Evolutionary conservation across 2,888 invertebrate genomes (phyloP).

Genomic region (Xanthia togata): DNA sequence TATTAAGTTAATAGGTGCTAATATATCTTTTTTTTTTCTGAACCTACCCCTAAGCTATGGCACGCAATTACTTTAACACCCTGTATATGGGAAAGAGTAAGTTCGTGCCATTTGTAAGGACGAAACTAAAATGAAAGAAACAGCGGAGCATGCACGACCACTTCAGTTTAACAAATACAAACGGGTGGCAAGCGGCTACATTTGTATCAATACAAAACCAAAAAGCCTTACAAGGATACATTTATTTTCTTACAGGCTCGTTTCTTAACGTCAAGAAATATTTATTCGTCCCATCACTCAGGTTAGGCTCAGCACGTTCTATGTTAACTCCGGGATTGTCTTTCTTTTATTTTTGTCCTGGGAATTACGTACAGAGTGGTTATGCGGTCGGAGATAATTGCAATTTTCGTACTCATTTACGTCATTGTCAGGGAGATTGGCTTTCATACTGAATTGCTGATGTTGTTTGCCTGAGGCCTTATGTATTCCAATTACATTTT

Average conservation of each 20-base stretch:
- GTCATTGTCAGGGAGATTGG: slow-evolving; percentile 41
- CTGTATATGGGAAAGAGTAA: not conserved
- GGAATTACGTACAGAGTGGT: slow-evolving; percentile 42
- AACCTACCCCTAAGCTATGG: too few relatives aligned
- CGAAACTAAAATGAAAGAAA: not conserved
- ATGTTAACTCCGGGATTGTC: slow-evolving; percentile 36
- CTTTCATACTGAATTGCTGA: slow-evolving; percentile 9
- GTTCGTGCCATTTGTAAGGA: not conserved
- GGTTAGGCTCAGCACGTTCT: slow-evolving; percentile 48
- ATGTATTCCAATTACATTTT: slow-evolving; percentile 34
- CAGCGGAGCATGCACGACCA: not conserved
- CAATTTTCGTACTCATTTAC: slow-evolving; percentile 46
- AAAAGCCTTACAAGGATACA: slow-evolving; percentile 34
- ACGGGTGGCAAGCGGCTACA: slow-evolving; percentile 32
- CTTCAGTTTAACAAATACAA: slow-evolving; percentile 34
- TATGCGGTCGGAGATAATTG: slow-evolving; percentile 41
- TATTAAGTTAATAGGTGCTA: too few relatives aligned
- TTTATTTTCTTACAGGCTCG: slow-evolving; percentile 38
- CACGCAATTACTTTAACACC: too few relatives aligned
- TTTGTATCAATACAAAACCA: slow-evolving; percentile 56
- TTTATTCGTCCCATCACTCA: slow-evolving; percentile 65
- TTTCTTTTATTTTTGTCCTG: slow-evolving; percentile 44
- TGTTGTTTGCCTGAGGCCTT: slow-evolving; percentile 14
- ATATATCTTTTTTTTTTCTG: too few relatives aligned
- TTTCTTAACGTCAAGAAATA: slow-evolving; percentile 54